Evolutionary conservation across 2,888 invertebrate species (phyloP), one percentile per base, ranked within the genome.

Genomic region (Parascotia fuliginaria): DNA sequence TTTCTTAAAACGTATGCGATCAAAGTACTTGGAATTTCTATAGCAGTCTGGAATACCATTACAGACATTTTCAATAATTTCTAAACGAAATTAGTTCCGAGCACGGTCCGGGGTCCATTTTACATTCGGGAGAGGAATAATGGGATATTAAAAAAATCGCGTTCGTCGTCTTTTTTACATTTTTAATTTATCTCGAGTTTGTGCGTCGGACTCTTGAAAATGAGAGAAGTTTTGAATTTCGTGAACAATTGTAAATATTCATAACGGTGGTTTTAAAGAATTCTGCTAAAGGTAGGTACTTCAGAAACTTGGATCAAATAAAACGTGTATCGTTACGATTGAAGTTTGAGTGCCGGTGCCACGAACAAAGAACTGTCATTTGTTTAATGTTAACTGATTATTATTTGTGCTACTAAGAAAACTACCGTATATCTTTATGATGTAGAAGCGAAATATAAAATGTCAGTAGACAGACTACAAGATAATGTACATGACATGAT

Each of bases 141-240:
- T 51, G 51, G 55, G 55, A 63, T 68, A 61, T 69, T 57, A 56
- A 65, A 62, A 73, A 68, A 67, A 38, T 56, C 62, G 46, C 52
- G 55, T 55, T 49, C 34, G 42, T 47, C 63, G 55, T 61, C 61
- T 64, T 64, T 68, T 58, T 59, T 52, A 47, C 36, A 57, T 64
- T 68, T 69, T 74, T 69, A 75, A 75, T 75, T 77, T 72, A 71
- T 67, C 61, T 53, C 54, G 53, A 49, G 50, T 63, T 60, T 59
- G 55, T 54, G 55, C 42, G 50, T 48, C 42, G 42, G 48, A 55
- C 43, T 55, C 46, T 51, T 29, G 52, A 44, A 47, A 50, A 58
- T 47, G 53, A 38, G 53, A 50, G 49, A 68, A 70, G 58, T 67
- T 70, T 45, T 56, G 49, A 57, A 65, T 57, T 69, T 57, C 52